Percentiles rank a stretch among this genome's conserved stretches.
These are phyloP conservation scores for Cheilosia vulpina DNA, from an alignment of 2,888 invertebrate genomes.

Conservation along the genomic window DNA sequence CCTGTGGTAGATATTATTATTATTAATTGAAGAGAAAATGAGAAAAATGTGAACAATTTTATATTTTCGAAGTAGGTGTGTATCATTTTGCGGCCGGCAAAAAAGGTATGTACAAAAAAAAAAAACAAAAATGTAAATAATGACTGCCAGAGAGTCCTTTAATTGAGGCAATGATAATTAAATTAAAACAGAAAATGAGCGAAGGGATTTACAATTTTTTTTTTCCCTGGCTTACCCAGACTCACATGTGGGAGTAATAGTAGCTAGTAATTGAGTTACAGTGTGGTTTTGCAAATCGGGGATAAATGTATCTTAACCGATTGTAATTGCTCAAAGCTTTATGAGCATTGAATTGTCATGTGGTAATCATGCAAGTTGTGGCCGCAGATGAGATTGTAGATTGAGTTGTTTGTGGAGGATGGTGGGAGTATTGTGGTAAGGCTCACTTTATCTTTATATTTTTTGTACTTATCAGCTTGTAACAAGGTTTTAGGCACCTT, in stretches of 20 bases:
- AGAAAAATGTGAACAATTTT: not conserved
- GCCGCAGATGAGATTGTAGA: not conserved
- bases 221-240: not conserved
- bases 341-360: not conserved
- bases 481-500: no score
- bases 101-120: not conserved
- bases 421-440: no score
- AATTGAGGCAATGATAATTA: slow-evolving; percentile 43
- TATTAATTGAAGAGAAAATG: slow-evolving; percentile 12
- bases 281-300: not conserved
- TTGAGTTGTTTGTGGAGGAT: no score
- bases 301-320: slow-evolving; percentile 24
- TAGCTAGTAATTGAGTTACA: slow-evolving; percentile 15
- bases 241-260: not conserved
- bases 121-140: not conserved
- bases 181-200: slow-evolving; percentile 33
- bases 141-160: slow-evolving; percentile 21
- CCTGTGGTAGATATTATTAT: not conserved
- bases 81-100: not conserved
- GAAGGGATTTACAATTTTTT: slow-evolving; percentile 3
- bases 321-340: slow-evolving; percentile 26
- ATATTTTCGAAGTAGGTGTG: not conserved
- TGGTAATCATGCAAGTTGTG: not conserved
- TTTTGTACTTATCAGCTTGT: no score
- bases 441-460: no score